Evolutionary conservation across 2,888 invertebrate species (phyloP), one percentile per base, ranked within the genome.

Genomic region (Branchellion lobata): DNA sequence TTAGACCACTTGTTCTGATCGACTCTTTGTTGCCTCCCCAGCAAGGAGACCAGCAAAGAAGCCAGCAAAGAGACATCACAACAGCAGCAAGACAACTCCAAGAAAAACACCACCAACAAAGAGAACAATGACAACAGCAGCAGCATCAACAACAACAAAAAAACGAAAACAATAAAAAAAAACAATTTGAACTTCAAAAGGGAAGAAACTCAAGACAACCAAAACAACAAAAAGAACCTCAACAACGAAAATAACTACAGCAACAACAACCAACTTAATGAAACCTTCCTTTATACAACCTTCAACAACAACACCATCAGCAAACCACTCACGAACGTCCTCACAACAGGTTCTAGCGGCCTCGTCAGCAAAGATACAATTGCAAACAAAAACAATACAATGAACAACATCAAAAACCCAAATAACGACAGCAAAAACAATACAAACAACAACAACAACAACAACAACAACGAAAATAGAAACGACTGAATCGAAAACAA

Each of bases 61-160:
- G n/a, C n/a, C n/a, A n/a, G n/a, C 14, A 18, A 51, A 40, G 40
- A 8, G 40, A 40, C 5, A 8, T 40, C 40, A 40, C 40, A 40
- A 8, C 14, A 5, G 5, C 40, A 40, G 14, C 40, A 27, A n/a
- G 36, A 24, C 18, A 73, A 33, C 36, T 36, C 18, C 73, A 73
- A 40, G 2, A 29, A n/a, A 3, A 29, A 31, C 57, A 36, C n/a
- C 33, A 34, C 29, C 72, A 34, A 72, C 73, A 73, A 27, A 29
- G 21, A 65, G 5, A 27, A 65, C 65, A 27, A 29, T 21, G 8
- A 65, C 65, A 65, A 27, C 71, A 33, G 11, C 71, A 71, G 31
- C 65, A n/a, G 21, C 65, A 29, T 11, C 29, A 65, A 27, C 65
- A 71, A 71, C 24, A 65, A 65, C 65, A 40, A 40, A n/a, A n/a